Conservation (phyloP, 2,888 invertebrate genomes). For the Hyposoter dolosus region DNA sequence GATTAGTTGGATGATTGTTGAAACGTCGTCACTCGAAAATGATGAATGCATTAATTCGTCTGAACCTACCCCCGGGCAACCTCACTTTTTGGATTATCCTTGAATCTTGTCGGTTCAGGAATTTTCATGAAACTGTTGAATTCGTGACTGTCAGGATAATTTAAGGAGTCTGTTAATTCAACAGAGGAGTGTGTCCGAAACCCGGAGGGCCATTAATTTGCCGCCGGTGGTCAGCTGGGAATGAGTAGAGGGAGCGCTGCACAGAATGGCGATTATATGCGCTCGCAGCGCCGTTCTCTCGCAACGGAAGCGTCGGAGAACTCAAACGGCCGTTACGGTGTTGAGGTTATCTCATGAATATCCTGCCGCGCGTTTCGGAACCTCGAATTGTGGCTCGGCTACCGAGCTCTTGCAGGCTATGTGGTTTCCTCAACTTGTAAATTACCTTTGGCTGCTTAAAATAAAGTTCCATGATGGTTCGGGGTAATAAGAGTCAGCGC, state of each 20-base stretch:
- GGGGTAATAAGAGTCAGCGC: constrained; percentile 2
- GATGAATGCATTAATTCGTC: neutral
- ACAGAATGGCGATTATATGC: neutral
- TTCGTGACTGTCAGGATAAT: constrained; percentile 40
- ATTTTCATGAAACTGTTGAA: constrained; percentile 26
- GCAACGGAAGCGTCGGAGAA: constrained; percentile 21
- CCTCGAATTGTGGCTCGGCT: constrained; percentile 37
- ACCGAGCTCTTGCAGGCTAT: constrained; percentile 14
- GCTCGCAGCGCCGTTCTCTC: constrained; percentile 24
- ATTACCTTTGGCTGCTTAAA: constrained; percentile 7
- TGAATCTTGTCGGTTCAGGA: neutral
- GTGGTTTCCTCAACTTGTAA: constrained; percentile 36
- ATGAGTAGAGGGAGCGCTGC: constrained; percentile 22
- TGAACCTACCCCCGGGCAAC: neutral
- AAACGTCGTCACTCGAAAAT: neutral
- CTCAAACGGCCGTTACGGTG: constrained; percentile 42
- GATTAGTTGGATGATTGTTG: neutral
- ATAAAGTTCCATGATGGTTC: neutral
- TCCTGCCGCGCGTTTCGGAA: constrained; percentile 15
- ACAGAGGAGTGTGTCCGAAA: constrained; percentile 20
- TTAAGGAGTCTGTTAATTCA: constrained; percentile 41
- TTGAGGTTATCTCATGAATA: constrained; percentile 53
- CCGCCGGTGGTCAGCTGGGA: constrained; percentile 10
- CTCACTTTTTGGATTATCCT: neutral
- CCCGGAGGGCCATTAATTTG: constrained; percentile 36